Percentiles rank a stretch among this genome's conserved stretches.
Conservation (phyloP, 2,888 invertebrate genomes). For the Catocala fraxini region DNA sequence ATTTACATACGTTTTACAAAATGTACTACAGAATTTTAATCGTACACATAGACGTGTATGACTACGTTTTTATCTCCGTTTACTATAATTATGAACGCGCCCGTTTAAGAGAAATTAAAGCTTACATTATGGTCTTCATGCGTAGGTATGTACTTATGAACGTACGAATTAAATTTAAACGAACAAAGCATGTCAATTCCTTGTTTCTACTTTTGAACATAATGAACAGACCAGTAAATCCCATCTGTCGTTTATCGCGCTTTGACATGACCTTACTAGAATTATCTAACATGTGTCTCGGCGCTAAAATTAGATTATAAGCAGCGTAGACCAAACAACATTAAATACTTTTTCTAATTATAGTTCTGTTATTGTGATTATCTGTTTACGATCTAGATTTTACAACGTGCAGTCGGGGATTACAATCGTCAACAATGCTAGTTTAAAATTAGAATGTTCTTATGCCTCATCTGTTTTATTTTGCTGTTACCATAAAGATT, state of each 20-base stretch:
- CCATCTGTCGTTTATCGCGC: conserved; percentile 48
- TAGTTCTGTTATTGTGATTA: conserved; percentile 54
- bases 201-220: conserved; percentile 17
- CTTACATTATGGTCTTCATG: not conserved
- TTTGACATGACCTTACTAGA: conserved; percentile 52
- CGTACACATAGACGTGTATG: too few relatives aligned
- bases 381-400: conserved; percentile 49
- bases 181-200: conserved; percentile 11
- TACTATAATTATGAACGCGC: too few relatives aligned
- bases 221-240: conserved; percentile 29
- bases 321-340: conserved; percentile 49
- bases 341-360: conserved; percentile 57
- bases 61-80: too few relatives aligned
- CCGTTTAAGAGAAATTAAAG: not conserved
- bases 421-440: conserved; percentile 19
- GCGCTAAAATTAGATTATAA: conserved; percentile 54
- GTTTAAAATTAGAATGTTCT: conserved; percentile 24
- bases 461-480: conserved; percentile 31
- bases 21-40: too few relatives aligned
- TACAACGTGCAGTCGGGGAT: conserved; percentile 45
- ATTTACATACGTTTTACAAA: too few relatives aligned
- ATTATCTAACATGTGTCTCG: conserved; percentile 53
- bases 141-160: not conserved
- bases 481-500: conserved; percentile 23
- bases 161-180: not conserved